These are phyloP conservation scores for Drosophila suzukii DNA, from an alignment of 1,140 invertebrate species.

Conservation along the genomic window DNA sequence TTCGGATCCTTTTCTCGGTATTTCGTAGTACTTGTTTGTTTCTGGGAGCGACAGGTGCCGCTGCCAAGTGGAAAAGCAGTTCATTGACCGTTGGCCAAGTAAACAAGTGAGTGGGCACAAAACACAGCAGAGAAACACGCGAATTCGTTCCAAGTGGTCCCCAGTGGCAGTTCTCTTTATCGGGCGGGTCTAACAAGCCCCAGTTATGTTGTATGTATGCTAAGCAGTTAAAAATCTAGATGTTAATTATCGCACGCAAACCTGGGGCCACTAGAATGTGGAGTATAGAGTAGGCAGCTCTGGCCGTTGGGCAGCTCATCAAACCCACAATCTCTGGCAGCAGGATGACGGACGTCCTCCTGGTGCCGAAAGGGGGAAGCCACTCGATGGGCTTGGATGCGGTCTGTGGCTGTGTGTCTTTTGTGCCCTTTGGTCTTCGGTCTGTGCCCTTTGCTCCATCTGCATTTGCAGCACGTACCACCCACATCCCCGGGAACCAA, in stretches of 20 bases:
- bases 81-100: constrained; percentile 62
- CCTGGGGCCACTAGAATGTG: constrained; percentile 10
- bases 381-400: neutral
- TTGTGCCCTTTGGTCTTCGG: constrained; percentile 35
- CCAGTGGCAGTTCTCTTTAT: constrained; percentile 55
- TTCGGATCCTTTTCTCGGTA: neutral
- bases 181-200: constrained; percentile 66
- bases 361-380: neutral
- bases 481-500: constrained; percentile 31
- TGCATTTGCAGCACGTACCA: constrained; percentile 71
- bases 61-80: constrained; percentile 33
- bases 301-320: constrained; percentile 18
- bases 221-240: constrained; percentile 70
- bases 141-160: constrained; percentile 59
- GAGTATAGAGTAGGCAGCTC: constrained; percentile 8
- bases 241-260: constrained; percentile 80
- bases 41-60: constrained; percentile 13
- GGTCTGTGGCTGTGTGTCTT: constrained; percentile 37
- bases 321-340: constrained; percentile 26
- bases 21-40: neutral
- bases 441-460: constrained; percentile 39
- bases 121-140: constrained; percentile 49
- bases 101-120: constrained; percentile 43
- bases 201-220: constrained; percentile 76
- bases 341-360: constrained; percentile 3